Percentiles rank a stretch among this genome's conserved stretches.
Evolutionary conservation across 2,888 invertebrate species (phyloP).

Genomic region (Plagodis dolabraria): DNA sequence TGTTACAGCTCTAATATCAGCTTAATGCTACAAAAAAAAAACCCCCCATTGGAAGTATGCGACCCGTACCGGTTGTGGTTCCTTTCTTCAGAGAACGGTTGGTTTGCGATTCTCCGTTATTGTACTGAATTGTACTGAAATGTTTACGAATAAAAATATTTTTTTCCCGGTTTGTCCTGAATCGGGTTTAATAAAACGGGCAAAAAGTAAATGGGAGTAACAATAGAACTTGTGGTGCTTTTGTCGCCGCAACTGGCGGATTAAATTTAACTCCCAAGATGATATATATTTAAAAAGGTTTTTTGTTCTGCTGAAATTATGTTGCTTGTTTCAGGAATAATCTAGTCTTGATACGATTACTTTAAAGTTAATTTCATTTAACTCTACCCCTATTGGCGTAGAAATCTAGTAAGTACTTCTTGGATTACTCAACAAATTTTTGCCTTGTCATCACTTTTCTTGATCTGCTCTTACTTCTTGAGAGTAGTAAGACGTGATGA

Average conservation of each 20-base stretch:
- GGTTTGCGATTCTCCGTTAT: slow-evolving; percentile 47
- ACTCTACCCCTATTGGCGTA: no score
- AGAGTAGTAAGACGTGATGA: no score
- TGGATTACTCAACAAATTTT: no score
- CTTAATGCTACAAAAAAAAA: slow-evolving; percentile 47
- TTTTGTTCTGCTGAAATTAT: neutral
- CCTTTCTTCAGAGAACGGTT: slow-evolving; percentile 48
- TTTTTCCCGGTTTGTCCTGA: slow-evolving; percentile 7
- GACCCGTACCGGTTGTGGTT: slow-evolving; percentile 57
- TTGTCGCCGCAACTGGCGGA: neutral
- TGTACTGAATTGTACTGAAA: slow-evolving; percentile 50
- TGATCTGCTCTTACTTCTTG: no score
- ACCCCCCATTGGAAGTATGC: slow-evolving; percentile 52
- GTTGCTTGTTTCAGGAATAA: no score
- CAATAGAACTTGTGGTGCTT: slow-evolving; percentile 15
- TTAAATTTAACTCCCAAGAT: slow-evolving; percentile 5
- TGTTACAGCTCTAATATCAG: neutral
- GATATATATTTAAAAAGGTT: neutral
- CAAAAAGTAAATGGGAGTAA: slow-evolving; percentile 13
- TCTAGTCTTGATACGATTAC: no score
- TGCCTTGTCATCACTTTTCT: no score
- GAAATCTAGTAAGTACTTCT: no score
- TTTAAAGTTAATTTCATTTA: no score
- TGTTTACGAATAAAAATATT: slow-evolving; percentile 42
- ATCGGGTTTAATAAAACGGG: slow-evolving; percentile 12